These are phyloP conservation scores for Aphaenogaster floridana DNA, from an alignment of 1,140 invertebrate genomes.

Conservation along the genomic window DNA sequence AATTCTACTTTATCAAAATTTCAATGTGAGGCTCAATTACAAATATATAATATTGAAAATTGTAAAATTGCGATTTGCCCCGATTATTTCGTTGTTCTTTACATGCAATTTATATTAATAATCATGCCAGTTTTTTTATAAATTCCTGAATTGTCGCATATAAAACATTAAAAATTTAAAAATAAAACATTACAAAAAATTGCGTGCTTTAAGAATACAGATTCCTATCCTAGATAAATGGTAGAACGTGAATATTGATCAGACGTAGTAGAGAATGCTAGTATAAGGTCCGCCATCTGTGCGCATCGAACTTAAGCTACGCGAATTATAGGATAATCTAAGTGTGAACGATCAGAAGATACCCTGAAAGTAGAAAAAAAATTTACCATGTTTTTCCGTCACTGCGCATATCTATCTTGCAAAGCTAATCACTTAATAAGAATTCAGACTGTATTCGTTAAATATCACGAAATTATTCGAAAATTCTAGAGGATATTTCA, in stretches of 20 bases:
- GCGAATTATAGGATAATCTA: neutral
- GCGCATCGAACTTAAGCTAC: slow-evolving; percentile 55
- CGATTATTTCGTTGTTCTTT: neutral
- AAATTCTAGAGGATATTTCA: too few species aligned
- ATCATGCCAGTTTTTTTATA: neutral
- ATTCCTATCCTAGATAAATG: slow-evolving; percentile 58
- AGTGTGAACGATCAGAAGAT: neutral
- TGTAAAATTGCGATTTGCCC: neutral
- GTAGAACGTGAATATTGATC: slow-evolving; percentile 68
- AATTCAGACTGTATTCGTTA: neutral
- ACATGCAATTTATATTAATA: too few species aligned
- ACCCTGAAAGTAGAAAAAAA: neutral
- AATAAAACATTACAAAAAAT: neutral
- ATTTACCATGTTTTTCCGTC: neutral
- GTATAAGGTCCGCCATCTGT: slow-evolving; percentile 78
- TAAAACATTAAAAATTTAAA: neutral
- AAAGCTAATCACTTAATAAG: neutral
- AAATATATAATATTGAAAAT: neutral
- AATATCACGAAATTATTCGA: neutral
- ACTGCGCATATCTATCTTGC: neutral
- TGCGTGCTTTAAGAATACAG: neutral
- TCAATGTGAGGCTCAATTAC: neutral
- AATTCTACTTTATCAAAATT: neutral
- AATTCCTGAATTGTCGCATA: neutral
- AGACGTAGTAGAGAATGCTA: slow-evolving; percentile 59